Base-by-base conservation (phyloP, 1,140 invertebrate species). In the Drosophila mojavensis region DNA sequence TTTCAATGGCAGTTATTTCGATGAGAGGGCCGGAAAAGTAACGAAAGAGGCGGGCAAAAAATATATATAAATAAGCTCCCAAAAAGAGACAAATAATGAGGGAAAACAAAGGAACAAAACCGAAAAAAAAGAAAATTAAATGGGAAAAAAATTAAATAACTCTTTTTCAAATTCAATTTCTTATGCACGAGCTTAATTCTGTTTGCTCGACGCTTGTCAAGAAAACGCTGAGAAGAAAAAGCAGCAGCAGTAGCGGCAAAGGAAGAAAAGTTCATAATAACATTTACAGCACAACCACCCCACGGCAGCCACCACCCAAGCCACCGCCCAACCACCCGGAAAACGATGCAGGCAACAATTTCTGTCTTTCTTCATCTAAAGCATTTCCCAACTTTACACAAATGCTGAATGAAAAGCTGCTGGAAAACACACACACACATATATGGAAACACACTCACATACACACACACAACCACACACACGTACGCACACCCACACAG, bases 121-220 rank as follows among this genome's bases (percentile, higher is more conserved):
- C 9, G 39, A 55, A 28, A 59, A 39, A 13, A 45, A 43, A 58
- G 30, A n/a, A 48, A 24, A 41, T 28, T 9, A 28, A 48, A 20
- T 10, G 39, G 30, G 50, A 15, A 67, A 69, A 4, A 59, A 58
- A 65, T 77, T 66, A 74, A 77, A 88, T 74, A 86, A 86, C 82
- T 86, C 82, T 86, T 83, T 86, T 83, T 85, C 36, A 79, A 86
- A 86, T 86, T 82, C 39, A 86, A 86, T 86, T 86, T 83, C 72
- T 76, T 30, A 11, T 69, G 79, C 68, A 76, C 62, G 67, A 67
- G 79, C 79, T 79, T 88, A 82, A 88, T 88, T 88, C 71, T 72
- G 72, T 83, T 83, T 82, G 75, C 63, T 68, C 45, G 30, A 15
- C 51, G 68, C 64, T 77, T 67, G 53, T 51, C 63, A 69, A 43